phyloP scores from a whole-genome alignment of 2,888 invertebrate genomes.

The Tetragonisca angustula region DNA sequence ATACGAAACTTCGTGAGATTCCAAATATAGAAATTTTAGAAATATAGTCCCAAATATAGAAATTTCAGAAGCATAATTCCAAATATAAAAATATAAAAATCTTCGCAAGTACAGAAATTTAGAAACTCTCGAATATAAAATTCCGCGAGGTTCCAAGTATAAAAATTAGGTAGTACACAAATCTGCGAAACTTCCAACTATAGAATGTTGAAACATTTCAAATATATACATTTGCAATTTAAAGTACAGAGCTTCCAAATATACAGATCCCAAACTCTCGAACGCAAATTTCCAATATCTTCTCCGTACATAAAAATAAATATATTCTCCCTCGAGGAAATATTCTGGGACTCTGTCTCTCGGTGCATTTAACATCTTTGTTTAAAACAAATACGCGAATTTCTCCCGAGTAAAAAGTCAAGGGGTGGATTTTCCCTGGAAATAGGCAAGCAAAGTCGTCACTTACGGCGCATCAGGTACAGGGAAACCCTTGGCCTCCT shows the following conservation, averaged over 20 bases:
- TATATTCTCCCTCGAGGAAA: no score
- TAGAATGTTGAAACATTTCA: no score
- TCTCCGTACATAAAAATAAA: no score
- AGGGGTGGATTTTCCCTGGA: constrained; percentile 26
- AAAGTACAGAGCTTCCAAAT: no score
- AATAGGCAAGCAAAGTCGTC: constrained; percentile 48
- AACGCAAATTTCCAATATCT: no score
- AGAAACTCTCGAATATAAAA: no score
- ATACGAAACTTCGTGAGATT: background rate
- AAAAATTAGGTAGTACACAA: no score
- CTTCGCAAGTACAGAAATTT: background rate
- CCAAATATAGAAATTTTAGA: background rate
- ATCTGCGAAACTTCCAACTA: no score
- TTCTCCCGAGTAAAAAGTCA: constrained; percentile 2
- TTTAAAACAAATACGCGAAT: background rate
- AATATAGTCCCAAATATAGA: background rate
- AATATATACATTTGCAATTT: no score
- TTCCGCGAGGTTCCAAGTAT: no score
- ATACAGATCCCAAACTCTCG: no score
- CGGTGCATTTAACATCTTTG: background rate
- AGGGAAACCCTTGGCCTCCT: constrained; percentile 61
- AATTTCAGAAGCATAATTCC: background rate
- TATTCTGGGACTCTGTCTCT: no score
- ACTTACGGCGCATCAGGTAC: constrained; percentile 56
- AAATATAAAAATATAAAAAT: background rate